Evolutionary conservation across 2,888 invertebrate species (phyloP), one percentile per base, ranked within the genome.

Genomic region (Diachrysia chrysitis): DNA sequence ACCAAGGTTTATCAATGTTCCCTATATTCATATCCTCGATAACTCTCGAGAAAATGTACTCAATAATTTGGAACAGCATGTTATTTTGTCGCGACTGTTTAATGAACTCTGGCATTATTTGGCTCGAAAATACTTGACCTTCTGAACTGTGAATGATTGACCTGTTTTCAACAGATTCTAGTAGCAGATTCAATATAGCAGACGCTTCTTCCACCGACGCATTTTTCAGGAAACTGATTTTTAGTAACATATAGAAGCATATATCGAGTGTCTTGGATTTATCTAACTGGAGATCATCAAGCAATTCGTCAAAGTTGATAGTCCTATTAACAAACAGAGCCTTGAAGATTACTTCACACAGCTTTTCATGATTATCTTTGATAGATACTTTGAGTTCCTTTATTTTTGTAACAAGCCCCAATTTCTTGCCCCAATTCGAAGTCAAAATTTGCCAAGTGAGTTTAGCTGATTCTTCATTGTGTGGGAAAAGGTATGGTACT

Each of bases 401-500:
- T 0, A 58, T 63, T 62, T 86, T 85, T 19, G 75, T 85, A 2
- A 79, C 82, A 14, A 92, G 83, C 10, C 89, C 89, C 46, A 90
- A 89, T 74, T 88, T 92, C 60, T 85, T 87, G 5, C 92, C 94
- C 87, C 96, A 90, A 19, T 90, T 80, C 0, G 93, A 94, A 58
- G 84, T 85, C 29, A 95, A 78, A 64, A 95, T 91, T 32, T 89
- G 78, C 85, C 87, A 89, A 10, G 95, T 85, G 0, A 90, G 73
- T 68, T 87, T 75, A 35, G 88, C 87, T 19, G 89, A 85, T 60
- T 90, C 84, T 69, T 85, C 66, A 78, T 95, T 90, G 57, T 87
- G 83, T 0, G 97, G 96, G 76, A 97, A 96, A 7, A 97, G 85
- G 83, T 96, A 96, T 14, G 97, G 97, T 32, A 97, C 87, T 23